phyloP scores from a whole-genome alignment of 2,797 vertebrate genomes.

The Pampus argenteus region DNA sequence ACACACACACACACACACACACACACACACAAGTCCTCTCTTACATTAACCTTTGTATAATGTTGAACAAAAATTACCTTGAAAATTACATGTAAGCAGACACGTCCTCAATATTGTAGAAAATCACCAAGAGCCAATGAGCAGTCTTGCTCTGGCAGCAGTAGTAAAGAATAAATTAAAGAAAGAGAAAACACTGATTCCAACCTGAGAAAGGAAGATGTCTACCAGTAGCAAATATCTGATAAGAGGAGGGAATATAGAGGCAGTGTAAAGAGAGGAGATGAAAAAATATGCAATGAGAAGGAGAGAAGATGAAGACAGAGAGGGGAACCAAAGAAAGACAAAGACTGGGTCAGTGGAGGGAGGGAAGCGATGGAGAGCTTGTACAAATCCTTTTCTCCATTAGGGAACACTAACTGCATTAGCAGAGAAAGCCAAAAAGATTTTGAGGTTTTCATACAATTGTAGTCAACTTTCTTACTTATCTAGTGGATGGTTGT shows the following conservation, averaged over 20 bases:
- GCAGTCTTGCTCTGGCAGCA: too few relatives aligned
- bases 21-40: slow-evolving; percentile 25
- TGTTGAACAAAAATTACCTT: too few relatives aligned
- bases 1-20: slow-evolving; percentile 3
- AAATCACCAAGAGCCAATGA: too few relatives aligned
- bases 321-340: slow-evolving; percentile 1
- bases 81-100: too few relatives aligned
- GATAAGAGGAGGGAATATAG: slow-evolving; percentile 24
- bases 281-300: slow-evolving; percentile 20
- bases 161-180: slow-evolving; percentile 60
- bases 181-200: slow-evolving; percentile 39
- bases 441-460: slow-evolving; percentile 20
- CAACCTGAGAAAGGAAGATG: slow-evolving; percentile 44
- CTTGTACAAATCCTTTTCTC: slow-evolving; percentile 32
- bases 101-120: too few relatives aligned
- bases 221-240: slow-evolving; percentile 44
- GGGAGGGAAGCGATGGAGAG: slow-evolving; percentile 21
- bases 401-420: slow-evolving; percentile 26
- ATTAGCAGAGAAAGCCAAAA: slow-evolving; percentile 20
- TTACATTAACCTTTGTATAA: too few relatives aligned
- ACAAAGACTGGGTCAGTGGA: background rate
- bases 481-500: background rate
- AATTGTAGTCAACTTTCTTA: slow-evolving; percentile 36
- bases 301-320: background rate
- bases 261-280: slow-evolving; percentile 7